Evolutionary conservation across 2,797 vertebrate genomes (phyloP).

Genomic region (Ciconia nigra): DNA sequence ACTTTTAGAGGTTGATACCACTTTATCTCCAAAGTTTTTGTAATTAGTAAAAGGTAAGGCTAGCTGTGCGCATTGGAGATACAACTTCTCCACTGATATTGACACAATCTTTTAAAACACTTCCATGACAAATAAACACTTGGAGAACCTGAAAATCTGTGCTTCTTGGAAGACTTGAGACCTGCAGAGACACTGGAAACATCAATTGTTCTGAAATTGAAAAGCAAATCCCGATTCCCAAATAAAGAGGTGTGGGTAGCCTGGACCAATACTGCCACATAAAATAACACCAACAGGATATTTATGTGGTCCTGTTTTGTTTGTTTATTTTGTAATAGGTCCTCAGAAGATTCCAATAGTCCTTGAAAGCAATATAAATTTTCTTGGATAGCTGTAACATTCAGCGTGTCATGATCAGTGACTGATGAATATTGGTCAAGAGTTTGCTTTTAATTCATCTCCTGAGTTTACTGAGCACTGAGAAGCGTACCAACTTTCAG

Average conservation of each 20-base stretch:
- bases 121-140: background rate
- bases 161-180: background rate
- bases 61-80: background rate
- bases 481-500: background rate
- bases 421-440: background rate
- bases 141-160: background rate
- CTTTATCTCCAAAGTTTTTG: background rate
- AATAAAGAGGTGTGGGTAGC: background rate
- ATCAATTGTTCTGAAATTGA: background rate
- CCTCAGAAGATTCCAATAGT: background rate
- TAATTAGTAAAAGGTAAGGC: background rate
- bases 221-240: background rate
- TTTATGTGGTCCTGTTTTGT: background rate
- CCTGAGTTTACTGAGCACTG: background rate
- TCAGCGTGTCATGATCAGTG: background rate
- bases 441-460: background rate
- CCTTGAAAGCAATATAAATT: background rate
- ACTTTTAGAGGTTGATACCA: background rate
- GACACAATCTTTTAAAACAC: background rate
- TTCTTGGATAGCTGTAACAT: background rate
- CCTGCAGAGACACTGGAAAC: background rate
- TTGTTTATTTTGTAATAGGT: background rate
- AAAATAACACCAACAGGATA: background rate
- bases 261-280: background rate
- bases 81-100: background rate